Base-by-base conservation (phyloP, 2,888 invertebrate genomes). In the Halictus quadricinctus region DNA sequence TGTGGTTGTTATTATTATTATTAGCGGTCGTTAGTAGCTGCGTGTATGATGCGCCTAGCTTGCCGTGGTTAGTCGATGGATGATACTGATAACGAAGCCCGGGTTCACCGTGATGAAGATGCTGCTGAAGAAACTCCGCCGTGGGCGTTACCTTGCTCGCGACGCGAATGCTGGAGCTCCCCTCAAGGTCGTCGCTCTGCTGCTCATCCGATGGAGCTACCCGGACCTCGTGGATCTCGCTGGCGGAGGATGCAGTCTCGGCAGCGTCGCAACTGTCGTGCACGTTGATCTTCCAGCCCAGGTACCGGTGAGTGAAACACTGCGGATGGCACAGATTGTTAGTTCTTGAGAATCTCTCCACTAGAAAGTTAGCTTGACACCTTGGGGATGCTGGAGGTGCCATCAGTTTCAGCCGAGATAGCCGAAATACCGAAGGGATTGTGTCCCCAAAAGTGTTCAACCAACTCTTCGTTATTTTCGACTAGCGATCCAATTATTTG, bases 271-370 rank as follows among this genome's bases (percentile, higher is more conserved):
- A 98, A 72, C 96, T 96, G 94, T 99, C 98, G 88, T 97, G 95
- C 1, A 99, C 98, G 94, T 98, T 97, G 91, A 99, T 99, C 95
- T 98, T 98, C 98, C 98, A 99, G 75, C 99, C 99, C 92, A 99
- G 96, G 94, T 98, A 97, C 87, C 98, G 97, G 94, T 98, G 98
- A 7, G 98, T 97, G 96, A 97, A 99, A 94, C 99, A 99, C 97
- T 99, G 95, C 72, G 75, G 4, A 10, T 41, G 1, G 18, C 4
- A 36, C 1, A 29, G 18, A 41, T 2, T 10, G 21, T 69, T 66
- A 36, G 21, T 18, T 21, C 1, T 8, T 18, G 8, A 36, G 66
- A 18, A 29, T 66, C 36, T 66, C 21, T 54, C 50, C 21, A 21
- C 8, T 54, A 8, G 50, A 54, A 21, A 21, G 2, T 50, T 21